Evolutionary conservation across 2,888 invertebrate species (phyloP), one percentile per base, ranked within the genome.

Genomic region (Uloborus plumipes): DNA sequence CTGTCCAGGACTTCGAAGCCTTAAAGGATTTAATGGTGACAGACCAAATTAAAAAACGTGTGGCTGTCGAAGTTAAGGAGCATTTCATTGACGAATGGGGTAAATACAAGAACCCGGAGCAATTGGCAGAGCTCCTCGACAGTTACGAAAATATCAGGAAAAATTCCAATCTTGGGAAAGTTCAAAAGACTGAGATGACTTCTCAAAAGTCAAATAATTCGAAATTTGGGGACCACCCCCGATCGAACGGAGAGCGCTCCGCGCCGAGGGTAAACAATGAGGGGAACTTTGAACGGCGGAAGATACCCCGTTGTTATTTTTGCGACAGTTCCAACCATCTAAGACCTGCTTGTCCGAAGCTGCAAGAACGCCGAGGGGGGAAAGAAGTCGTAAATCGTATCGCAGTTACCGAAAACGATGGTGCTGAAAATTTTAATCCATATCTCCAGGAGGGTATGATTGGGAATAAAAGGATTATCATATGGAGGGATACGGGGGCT

Each of bases 21-120:
- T 22, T 67, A 2, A 67, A 67, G 22, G 51, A 67, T 20, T 50
- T 53, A 22, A 66, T 66, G 18, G n/a, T 66, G 4, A 11, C 50
- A 49, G 66, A 50, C 14, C 53, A 53, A 16, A 18, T 67, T 31
- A 67, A 67, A 50, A 51, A 31, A 20, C 20, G 67, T 26, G 53
- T 26, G 6, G 18, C 53, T 13, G 20, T n/a, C 15, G 26, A 20
- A 26, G 26, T 31, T 14, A 20, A 55, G 1, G 22, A 67, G 31
- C 49, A 67, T 20, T 67, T 67, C 53, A 14, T 67, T 16, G 67
- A 67, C 15, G 18, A 7, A 2, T 55, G 26, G 67, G n/a, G 55
- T 16, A 15, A 55, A 55, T 55, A 18, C 18, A 15, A 18, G 7
- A 15, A 55, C 55, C 55, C 7, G 7, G 55, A 55, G 6, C 16